Conservation (phyloP, 2,113 vertebrate genomes). For the Erpornis zantholeuca region DNA sequence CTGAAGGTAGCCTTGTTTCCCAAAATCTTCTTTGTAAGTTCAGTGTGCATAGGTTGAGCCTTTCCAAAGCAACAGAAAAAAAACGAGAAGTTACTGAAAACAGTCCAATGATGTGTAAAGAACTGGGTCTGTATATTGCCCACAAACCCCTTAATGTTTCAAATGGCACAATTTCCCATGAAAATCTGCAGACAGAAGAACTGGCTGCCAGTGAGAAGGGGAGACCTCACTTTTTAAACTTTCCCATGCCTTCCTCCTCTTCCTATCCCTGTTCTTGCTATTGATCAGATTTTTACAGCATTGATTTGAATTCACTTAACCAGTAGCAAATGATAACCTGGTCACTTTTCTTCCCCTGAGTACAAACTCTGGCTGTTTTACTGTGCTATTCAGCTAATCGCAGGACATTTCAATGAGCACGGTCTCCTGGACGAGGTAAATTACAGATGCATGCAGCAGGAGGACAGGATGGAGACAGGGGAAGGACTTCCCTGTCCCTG, state of each 20-base stretch:
- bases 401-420: neutral
- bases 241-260: neutral
- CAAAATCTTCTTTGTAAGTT: slow-evolving; percentile 89
- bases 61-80: slow-evolving; percentile 41
- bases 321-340: neutral
- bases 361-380: neutral
- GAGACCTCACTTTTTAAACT: neutral
- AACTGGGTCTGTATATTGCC: neutral
- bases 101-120: neutral
- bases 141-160: neutral
- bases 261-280: neutral
- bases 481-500: neutral
- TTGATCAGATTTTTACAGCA: neutral
- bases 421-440: neutral
- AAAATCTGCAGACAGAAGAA: neutral
- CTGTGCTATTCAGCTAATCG: neutral
- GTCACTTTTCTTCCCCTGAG: neutral
- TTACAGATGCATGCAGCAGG: neutral
- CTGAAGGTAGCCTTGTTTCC: slow-evolving; percentile 97
- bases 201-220: neutral
- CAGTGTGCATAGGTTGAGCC: slow-evolving; percentile 89
- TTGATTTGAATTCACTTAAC: neutral
- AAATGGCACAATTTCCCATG: neutral
- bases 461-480: neutral
- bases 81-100: neutral